These are phyloP conservation scores for Caenorhabditis sp. DNA, from an alignment of 2,888 invertebrate species.

Conservation along the genomic window DNA sequence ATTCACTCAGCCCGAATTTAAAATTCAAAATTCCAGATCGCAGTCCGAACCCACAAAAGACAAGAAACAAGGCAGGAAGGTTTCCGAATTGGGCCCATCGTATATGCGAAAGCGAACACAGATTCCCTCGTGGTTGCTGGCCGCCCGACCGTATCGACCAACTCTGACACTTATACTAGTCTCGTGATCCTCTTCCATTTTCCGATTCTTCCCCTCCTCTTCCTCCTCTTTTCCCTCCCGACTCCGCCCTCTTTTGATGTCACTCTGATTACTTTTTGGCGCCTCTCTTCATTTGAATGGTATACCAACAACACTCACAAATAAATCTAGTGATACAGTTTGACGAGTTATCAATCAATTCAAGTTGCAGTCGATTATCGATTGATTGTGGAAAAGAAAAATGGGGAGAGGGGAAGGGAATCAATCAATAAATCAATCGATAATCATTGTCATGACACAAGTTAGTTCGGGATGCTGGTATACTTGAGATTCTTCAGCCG, in stretches of 20 bases:
- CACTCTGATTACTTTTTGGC: conserved; percentile 35
- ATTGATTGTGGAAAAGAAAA: background rate
- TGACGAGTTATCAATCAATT: too few relatives aligned
- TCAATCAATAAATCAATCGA: too few relatives aligned
- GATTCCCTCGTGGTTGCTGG: conserved; percentile 28
- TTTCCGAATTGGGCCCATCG: conserved; percentile 56
- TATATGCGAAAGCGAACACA: conserved; percentile 64
- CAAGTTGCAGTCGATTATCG: too few relatives aligned
- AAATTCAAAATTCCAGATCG: conserved; percentile 33
- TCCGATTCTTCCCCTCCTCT: background rate
- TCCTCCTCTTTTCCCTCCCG: background rate
- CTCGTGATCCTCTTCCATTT: conserved; percentile 38
- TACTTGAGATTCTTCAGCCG: conserved; percentile 24
- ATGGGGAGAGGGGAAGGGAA: too few relatives aligned
- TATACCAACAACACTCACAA: background rate
- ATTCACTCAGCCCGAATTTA: too few relatives aligned
- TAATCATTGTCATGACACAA: too few relatives aligned
- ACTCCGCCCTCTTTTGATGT: conserved; percentile 46
- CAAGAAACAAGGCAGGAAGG: conserved; percentile 59
- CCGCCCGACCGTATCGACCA: conserved; percentile 40
- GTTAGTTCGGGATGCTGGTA: too few relatives aligned
- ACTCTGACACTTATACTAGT: conserved; percentile 52
- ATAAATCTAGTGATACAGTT: conserved; percentile 58
- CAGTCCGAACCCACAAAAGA: conserved; percentile 64
- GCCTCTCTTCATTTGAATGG: conserved; percentile 3